These are phyloP conservation scores for Asobara japonica DNA, from an alignment of 1,140 invertebrate species.

Conservation along the genomic window DNA sequence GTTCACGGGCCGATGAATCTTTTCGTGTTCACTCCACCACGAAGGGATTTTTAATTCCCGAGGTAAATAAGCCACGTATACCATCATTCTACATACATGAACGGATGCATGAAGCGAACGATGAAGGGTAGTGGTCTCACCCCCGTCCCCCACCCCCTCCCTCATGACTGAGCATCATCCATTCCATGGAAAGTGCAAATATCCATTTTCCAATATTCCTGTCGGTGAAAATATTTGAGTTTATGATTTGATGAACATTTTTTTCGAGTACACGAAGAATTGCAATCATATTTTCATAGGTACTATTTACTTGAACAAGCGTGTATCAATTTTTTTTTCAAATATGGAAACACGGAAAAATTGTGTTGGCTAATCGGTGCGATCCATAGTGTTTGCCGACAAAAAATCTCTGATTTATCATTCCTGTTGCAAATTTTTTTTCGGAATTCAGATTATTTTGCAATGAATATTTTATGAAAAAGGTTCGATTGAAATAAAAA, in stretches of 20 bases:
- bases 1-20: constrained; percentile 30
- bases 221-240: background rate
- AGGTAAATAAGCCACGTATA: constrained; percentile 35
- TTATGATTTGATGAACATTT: background rate
- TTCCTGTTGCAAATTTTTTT: too few species aligned
- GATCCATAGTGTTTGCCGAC: too few species aligned
- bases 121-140: background rate
- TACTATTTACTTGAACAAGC: too few species aligned
- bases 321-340: too few species aligned
- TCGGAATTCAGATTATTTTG: too few species aligned
- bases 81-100: background rate
- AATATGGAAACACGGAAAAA: too few species aligned
- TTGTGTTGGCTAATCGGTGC: too few species aligned
- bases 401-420: too few species aligned
- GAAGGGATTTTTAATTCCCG: constrained; percentile 45
- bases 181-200: background rate
- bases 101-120: background rate
- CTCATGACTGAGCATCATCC: background rate
- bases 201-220: background rate
- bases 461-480: too few species aligned
- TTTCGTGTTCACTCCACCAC: constrained; percentile 32
- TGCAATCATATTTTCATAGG: background rate
- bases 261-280: background rate
- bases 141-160: background rate
- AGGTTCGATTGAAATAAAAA: too few species aligned